Evolutionary conservation across 2,113 vertebrate genomes (phyloP), one percentile per base, ranked within the genome.

Genomic region (Colaptes auratus): DNA sequence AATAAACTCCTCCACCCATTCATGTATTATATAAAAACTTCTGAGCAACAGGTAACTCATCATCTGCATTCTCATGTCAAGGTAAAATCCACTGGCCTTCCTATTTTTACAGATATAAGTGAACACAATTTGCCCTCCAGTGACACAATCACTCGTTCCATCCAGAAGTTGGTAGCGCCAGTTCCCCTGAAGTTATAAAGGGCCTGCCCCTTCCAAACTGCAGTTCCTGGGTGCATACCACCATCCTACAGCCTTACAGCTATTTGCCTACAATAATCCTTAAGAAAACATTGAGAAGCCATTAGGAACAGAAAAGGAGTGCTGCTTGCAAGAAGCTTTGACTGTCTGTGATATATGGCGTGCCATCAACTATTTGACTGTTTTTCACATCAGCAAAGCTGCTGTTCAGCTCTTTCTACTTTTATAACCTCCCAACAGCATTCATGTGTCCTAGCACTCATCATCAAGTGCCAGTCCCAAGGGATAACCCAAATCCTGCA

Each of bases 151-250:
- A 72, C 12, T 70, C 19, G 7, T 9, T 42, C 46, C 30, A 50
- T 5, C 42, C 80, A 18, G 18, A 73, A 73, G 9, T 59, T 0
- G 5, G 12, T 0, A 81, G 17, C 4, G 20, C n/a, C 4, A 4
- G 28, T 4, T 76, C 44, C 10, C 16, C 14, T 7, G 1, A 61
- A 63, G 35, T 12, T 74, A 52, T 50, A 17, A 50, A n/a, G 21
- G 36, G 0, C 0, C n/a, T 59, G 50, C 3, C 27, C 67, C 10
- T 35, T 59, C 33, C 35, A 14, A n/a, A 10, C 30, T 31, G 78
- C 67, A 27, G 30, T 3, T 77, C 31, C 42, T 23, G 24, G 12
- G 27, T 52, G 53, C 42, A 19, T 2, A 12, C 14, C 1, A 3
- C 21, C 31, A 56, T 21, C 33, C 65, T 42, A 21, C 6, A 48